Conservation (phyloP, 1,140 invertebrate species). For the Pogonus chalceus region DNA sequence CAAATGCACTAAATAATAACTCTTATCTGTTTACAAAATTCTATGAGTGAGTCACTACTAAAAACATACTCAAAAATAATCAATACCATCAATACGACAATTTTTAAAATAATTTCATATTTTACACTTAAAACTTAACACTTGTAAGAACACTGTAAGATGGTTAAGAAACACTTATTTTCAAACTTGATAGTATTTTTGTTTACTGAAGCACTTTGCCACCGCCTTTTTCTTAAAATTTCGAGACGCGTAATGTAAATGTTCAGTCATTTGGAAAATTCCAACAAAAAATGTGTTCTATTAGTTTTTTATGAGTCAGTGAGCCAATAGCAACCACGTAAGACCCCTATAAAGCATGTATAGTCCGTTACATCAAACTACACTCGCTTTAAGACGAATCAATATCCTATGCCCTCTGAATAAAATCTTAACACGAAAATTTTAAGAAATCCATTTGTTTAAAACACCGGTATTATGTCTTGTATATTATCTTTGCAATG, state of each 20-base stretch:
- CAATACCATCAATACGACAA: constrained; percentile 8
- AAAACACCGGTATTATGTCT: background rate
- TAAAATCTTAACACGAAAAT: background rate
- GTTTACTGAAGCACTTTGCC: constrained; percentile 2
- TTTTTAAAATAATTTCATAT: background rate
- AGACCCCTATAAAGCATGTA: constrained; percentile 33
- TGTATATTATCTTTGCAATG: background rate
- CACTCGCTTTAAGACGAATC: constrained; percentile 20
- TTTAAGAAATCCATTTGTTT: background rate
- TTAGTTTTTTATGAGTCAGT: constrained; percentile 35
- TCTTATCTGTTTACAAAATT: background rate
- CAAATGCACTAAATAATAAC: background rate
- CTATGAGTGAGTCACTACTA: background rate
- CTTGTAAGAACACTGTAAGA: background rate
- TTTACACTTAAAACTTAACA: background rate
- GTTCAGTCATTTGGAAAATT: constrained; percentile 37
- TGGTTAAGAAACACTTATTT: background rate
- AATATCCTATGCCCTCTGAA: constrained; percentile 8
- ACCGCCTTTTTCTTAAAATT: constrained; percentile 28
- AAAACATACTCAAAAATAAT: constrained; percentile 9
- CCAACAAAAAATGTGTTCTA: constrained; percentile 32
- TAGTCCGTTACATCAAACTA: constrained; percentile 15
- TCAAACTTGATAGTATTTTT: background rate
- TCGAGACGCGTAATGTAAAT: constrained; percentile 30
- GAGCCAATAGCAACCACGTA: constrained; percentile 35